These are phyloP conservation scores for Fratercula arctica DNA, from an alignment of 2,797 vertebrate species.

Conservation along the genomic window DNA sequence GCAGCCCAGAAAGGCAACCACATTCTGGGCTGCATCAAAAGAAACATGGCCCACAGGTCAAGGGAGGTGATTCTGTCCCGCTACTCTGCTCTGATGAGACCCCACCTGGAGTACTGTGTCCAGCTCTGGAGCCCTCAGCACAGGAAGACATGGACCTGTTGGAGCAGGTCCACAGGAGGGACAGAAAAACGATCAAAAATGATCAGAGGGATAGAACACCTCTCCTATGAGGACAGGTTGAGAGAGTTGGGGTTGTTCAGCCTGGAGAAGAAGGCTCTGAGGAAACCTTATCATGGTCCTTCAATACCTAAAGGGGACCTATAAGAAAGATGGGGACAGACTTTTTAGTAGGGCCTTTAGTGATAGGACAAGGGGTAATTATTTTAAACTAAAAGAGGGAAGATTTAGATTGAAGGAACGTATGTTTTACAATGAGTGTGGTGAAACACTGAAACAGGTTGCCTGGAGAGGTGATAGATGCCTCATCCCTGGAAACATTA, in stretches of 20 bases:
- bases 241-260: background rate
- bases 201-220: background rate
- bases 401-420: background rate
- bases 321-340: background rate
- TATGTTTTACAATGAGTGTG: fast-evolving
- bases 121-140: background rate
- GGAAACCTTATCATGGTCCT: too few species aligned
- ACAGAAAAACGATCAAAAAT: background rate
- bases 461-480: too few species aligned
- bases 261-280: too few species aligned
- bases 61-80: background rate
- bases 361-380: background rate
- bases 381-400: background rate
- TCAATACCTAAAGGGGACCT: too few species aligned
- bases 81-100: background rate
- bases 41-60: background rate
- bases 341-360: background rate
- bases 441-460: background rate
- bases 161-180: background rate
- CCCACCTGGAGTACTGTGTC: background rate
- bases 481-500: too few species aligned
- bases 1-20: fast-evolving
- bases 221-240: background rate
- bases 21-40: background rate
- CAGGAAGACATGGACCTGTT: background rate